Evolutionary conservation across 2,888 invertebrate species (phyloP).

Genomic region (Nomada hirtipes): DNA sequence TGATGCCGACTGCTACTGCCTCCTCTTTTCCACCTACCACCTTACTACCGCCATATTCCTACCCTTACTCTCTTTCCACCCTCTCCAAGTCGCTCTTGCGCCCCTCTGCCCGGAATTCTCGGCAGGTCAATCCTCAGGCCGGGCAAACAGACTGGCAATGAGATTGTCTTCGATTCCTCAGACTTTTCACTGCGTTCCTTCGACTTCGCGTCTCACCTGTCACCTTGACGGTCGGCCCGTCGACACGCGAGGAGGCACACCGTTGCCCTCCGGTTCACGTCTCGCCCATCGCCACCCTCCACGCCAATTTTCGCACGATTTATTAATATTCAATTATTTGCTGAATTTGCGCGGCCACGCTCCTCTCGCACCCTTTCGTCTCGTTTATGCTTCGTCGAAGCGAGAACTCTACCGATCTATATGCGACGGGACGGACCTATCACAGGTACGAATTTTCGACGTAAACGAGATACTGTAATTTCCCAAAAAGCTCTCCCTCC

Average conservation of each 20-base stretch:
- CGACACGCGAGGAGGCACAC: constrained; percentile 69
- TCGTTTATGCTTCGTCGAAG: not conserved
- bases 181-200: constrained; percentile 30
- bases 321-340: not conserved
- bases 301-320: constrained; percentile 2
- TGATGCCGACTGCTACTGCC: constrained; percentile 76
- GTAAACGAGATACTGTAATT: constrained; percentile 78
- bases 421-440: constrained; percentile 10
- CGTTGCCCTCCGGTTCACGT: not conserved
- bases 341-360: not conserved
- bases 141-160: constrained; percentile 20
- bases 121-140: constrained; percentile 39
- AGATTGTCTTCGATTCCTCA: constrained; percentile 1
- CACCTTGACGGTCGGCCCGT: constrained; percentile 72
- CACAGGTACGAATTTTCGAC: constrained; percentile 60
- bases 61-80: constrained; percentile 45
- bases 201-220: constrained; percentile 56
- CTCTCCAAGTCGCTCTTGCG: constrained; percentile 44
- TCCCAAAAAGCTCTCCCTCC: constrained; percentile 79
- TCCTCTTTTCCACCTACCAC: constrained; percentile 60
- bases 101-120: constrained; percentile 40
- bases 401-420: not conserved
- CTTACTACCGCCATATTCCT: constrained; percentile 44
- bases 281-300: not conserved
- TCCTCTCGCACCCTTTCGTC: not conserved